These are phyloP conservation scores for Heteractis magnifica DNA, from an alignment of 92 coral and sea anemone genomes.

Conservation along the genomic window DNA sequence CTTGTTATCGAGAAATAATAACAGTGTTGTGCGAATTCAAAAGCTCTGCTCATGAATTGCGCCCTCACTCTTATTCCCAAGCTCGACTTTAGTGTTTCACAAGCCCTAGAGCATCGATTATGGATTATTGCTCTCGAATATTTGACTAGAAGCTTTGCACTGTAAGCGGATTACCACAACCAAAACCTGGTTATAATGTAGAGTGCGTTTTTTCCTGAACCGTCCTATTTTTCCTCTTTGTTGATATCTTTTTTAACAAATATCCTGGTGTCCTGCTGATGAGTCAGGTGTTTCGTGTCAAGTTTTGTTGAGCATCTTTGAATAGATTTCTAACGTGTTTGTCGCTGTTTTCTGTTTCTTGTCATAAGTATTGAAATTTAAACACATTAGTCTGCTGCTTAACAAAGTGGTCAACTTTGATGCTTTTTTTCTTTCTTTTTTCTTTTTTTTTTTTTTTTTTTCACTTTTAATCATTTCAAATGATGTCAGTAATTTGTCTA, in stretches of 20 bases:
- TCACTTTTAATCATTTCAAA: background rate
- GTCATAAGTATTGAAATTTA: background rate
- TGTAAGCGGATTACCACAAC: background rate
- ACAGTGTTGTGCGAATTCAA: background rate
- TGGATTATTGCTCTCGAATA: background rate
- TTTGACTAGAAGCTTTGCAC: background rate
- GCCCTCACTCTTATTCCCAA: background rate
- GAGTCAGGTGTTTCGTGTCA: constrained; percentile 18
- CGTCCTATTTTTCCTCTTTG: constrained; percentile 1
- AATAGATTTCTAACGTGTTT: background rate
- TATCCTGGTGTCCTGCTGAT: constrained; percentile 17
- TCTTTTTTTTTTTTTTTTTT: background rate
- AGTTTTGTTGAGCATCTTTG: background rate
- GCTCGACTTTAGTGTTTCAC: background rate
- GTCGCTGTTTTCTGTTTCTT: background rate
- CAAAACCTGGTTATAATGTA: background rate
- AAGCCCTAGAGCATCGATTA: background rate
- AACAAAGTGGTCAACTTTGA: background rate
- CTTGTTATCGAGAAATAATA: background rate
- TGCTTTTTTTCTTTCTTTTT: background rate
- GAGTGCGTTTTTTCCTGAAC: constrained; percentile 8
- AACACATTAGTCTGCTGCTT: background rate
- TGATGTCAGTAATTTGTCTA: background rate
- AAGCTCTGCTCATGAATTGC: background rate
- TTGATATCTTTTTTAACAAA: constrained; percentile 8